phyloP scores from a whole-genome alignment of 2,888 invertebrate species.

The Xanthorhoe designata region DNA sequence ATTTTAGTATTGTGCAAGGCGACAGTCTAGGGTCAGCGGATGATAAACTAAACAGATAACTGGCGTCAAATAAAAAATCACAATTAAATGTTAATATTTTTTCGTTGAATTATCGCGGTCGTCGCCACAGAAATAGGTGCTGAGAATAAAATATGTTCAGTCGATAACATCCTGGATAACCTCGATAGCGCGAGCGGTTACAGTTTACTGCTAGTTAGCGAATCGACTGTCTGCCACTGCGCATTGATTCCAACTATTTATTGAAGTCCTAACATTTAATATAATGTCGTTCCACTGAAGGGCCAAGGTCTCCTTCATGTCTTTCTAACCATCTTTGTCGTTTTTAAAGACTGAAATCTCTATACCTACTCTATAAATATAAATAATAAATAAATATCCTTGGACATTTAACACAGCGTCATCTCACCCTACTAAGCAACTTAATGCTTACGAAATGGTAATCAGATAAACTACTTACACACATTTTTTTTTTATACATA shows the following conservation, averaged over 20 bases:
- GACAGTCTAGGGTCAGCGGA: slow-evolving; percentile 64
- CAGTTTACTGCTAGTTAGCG: slow-evolving; percentile 11
- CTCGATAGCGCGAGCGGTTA: slow-evolving; percentile 40
- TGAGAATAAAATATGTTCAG: slow-evolving; percentile 38
- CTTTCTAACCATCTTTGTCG: no score
- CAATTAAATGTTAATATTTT: slow-evolving; percentile 56
- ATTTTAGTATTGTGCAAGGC: slow-evolving; percentile 71
- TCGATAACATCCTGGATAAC: slow-evolving; percentile 56
- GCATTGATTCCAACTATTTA: slow-evolving; percentile 1
- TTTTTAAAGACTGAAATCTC: no score
- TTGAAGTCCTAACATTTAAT: background rate
- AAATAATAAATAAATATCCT: no score
- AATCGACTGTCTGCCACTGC: background rate
- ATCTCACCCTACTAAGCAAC: no score
- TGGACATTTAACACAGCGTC: no score
- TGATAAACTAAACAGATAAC: slow-evolving; percentile 74
- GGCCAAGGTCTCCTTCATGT: no score
- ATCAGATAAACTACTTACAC: no score
- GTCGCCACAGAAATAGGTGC: slow-evolving; percentile 44
- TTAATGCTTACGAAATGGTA: no score
- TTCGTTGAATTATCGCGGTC: slow-evolving; percentile 61
- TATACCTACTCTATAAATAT: no score
- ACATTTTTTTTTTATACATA: no score
- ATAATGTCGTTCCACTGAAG: no score
- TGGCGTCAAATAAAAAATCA: slow-evolving; percentile 61